Evolutionary conservation across 2,888 invertebrate genomes (phyloP), one percentile per base, ranked within the genome.

Genomic region (Philereme transversata): DNA sequence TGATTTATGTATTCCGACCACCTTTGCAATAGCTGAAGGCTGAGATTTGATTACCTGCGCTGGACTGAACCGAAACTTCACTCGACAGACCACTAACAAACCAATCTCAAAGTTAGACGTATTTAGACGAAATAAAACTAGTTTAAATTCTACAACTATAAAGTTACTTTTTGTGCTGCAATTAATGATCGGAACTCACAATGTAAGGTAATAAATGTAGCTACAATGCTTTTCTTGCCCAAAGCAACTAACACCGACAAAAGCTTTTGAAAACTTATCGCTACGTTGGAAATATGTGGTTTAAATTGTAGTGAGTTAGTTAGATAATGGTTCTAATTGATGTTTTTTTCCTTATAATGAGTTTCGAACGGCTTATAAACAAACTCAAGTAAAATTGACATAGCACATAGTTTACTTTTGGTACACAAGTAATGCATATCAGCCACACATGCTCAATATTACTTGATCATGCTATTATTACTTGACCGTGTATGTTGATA

Each of bases 1-100:
- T 88, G 88, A 90, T 90, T 90, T 89, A 87, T 85, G 85, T 89
- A 87, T 87, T 86, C 86, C 81, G 73, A 86, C 82, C 84, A 87
- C 84, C 86, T 88, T 84, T 81, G 77, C 75, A 80, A 81, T 77
- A 76, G 77, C 79, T 22, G 22, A 81, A 78, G 81, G 80, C 78
- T 77, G 84, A 81, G 82, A 88, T 86, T 86, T 84, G 86, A 88
- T 90, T 88, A 87, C 83, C 79, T 83, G 78, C 73, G 46, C 75
- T 71, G 72, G 75, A 73, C 74, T 71, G 74, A 77, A 81, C 74
- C 70, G 74, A 77, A 81, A 79, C 83, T 79, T 74, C 74, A 76
- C 71, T 80, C 77, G 68, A 70, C 72, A 75, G 76, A 77, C 79
- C 78, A 77, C 74, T 81, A 81, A 81, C 77, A 73, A 78, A 75